A percentile compares a stretch with the other conserved stretches of the same genome.
Evolutionary conservation across 1,140 invertebrate species (phyloP).

Genomic region (Leptopilina boulardi): DNA sequence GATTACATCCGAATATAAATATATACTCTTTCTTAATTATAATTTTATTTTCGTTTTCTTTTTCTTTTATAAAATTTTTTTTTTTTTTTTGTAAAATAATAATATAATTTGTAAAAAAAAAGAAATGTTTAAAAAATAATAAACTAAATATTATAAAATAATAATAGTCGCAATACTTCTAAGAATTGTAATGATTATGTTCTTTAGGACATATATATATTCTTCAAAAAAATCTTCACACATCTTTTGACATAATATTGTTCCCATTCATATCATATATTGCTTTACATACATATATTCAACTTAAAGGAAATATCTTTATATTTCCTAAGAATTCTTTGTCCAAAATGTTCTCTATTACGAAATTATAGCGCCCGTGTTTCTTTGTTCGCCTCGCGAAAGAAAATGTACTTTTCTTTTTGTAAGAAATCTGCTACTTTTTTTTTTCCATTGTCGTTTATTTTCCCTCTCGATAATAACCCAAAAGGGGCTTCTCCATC

Average conservation of each 20-base stretch:
- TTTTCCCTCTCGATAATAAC: conserved; percentile 31
- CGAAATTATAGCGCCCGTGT: conserved; percentile 14
- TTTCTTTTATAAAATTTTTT: too few species aligned
- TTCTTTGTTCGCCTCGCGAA: not conserved
- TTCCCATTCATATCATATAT: not conserved
- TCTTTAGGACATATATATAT: too few species aligned
- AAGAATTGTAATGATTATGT: conserved; percentile 1
- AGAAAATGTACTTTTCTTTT: conserved; percentile 1
- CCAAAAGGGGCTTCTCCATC: not conserved
- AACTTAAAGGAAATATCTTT: not conserved
- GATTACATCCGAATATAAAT: too few species aligned
- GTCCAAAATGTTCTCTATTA: conserved; percentile 8
- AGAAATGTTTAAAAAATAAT: too few species aligned
- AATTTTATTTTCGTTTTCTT: too few species aligned
- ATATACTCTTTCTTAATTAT: not conserved
- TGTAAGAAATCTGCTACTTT: conserved; percentile 17
- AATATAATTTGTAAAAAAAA: too few species aligned
- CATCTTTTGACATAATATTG: not conserved
- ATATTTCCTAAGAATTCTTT: not conserved
- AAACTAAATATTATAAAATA: too few species aligned
- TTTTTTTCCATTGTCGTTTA: conserved; percentile 21
- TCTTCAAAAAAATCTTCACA: too few species aligned
- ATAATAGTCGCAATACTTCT: not conserved
- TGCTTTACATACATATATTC: not conserved
- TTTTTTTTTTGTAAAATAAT: too few species aligned